Conservation (phyloP, 2,113 vertebrate species). For the Platichthys stellatus region DNA sequence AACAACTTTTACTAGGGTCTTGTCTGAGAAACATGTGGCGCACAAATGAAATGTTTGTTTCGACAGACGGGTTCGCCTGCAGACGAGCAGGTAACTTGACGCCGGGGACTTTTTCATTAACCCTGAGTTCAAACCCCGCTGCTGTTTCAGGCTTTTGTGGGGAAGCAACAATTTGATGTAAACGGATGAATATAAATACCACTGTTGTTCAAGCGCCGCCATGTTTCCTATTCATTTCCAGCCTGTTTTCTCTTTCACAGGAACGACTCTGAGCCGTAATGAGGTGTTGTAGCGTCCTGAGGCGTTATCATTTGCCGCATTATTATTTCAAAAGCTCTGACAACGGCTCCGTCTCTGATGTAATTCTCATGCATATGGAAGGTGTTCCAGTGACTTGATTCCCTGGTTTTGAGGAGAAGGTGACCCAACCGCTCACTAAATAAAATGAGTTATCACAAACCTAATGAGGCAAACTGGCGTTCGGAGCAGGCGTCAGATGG, state of each 20-base stretch:
- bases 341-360: conserved; percentile 74
- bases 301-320: conserved; percentile 81
- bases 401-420: conserved; percentile 57
- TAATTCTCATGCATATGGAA: conserved; percentile 75
- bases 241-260: conserved; percentile 64
- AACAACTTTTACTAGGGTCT: conserved; percentile 84
- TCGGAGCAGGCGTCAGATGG: conserved; percentile 65
- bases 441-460: conserved; percentile 69
- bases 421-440: conserved; percentile 55
- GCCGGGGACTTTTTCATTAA: conserved; percentile 83
- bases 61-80: conserved; percentile 76
- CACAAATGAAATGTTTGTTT: conserved; percentile 85
- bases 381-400: conserved; percentile 61
- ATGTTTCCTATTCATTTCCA: conserved; percentile 67
- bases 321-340: conserved; percentile 81
- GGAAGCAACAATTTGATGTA: conserved; percentile 81
- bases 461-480: conserved; percentile 69
- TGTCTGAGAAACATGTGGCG: conserved; percentile 80
- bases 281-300: conserved; percentile 77
- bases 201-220: conserved; percentile 68
- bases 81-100: conserved; percentile 80
- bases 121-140: conserved; percentile 76
- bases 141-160: conserved; percentile 71
- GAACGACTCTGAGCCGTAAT: conserved; percentile 75
- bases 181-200: conserved; percentile 77